Conservation (phyloP, 2,888 invertebrate genomes). For the Euzophera pinguis region DNA sequence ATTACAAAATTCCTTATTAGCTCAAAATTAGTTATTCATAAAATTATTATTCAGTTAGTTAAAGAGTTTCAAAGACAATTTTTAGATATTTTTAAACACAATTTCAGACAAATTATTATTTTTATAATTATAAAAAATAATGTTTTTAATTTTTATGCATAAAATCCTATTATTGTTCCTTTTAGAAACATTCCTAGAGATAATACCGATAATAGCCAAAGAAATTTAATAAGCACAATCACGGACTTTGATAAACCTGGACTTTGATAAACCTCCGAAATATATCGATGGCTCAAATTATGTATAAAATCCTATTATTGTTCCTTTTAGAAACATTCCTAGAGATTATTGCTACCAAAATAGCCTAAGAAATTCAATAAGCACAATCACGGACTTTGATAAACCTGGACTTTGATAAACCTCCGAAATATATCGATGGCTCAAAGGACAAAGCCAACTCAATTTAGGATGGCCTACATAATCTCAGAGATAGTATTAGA, state of each 20-base stretch:
- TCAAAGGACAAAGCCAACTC: slow-evolving; percentile 11
- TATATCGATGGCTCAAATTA: slow-evolving; percentile 6
- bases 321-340: background rate
- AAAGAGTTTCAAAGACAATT: too few relatives aligned
- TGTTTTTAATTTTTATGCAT: too few relatives aligned
- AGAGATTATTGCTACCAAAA: background rate
- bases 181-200: background rate
- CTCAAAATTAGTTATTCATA: too few relatives aligned
- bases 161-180: too few relatives aligned
- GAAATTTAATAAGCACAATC: background rate
- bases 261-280: slow-evolving; percentile 7
- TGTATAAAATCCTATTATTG: too few relatives aligned
- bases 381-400: background rate
- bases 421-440: slow-evolving; percentile 10
- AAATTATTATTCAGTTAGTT: too few relatives aligned
- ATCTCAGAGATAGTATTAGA: slow-evolving; percentile 8
- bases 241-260: background rate
- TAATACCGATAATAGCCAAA: background rate
- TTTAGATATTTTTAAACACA: too few relatives aligned
- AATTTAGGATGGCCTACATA: slow-evolving; percentile 11
- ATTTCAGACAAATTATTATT: too few relatives aligned
- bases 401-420: slow-evolving; percentile 3
- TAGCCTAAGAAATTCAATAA: background rate
- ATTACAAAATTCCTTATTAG: background rate
- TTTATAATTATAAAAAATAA: too few relatives aligned